Evolutionary conservation across 2,113 vertebrate genomes (phyloP).

Genomic region (Noctilio leporinus): DNA sequence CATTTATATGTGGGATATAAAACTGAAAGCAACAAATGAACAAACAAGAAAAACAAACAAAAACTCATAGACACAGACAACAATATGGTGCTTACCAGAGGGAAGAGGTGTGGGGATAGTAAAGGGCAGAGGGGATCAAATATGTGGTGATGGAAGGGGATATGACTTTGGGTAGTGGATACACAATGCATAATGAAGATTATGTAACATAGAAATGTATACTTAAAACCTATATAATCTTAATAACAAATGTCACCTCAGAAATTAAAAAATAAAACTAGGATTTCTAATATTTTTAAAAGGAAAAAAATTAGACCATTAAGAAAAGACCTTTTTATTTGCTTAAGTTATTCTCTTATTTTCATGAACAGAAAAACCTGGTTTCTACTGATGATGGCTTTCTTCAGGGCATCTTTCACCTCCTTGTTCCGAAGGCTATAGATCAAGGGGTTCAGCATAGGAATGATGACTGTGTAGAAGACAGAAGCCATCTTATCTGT

Average conservation of each 20-base stretch:
- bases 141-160: neutral
- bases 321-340: neutral
- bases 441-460: slow-evolving; percentile 66
- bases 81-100: neutral
- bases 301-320: neutral
- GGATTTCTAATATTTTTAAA: neutral
- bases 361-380: neutral
- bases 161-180: neutral
- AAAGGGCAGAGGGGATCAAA: neutral
- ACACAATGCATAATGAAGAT: neutral
- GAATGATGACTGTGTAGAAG: slow-evolving; percentile 66
- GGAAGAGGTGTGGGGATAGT: neutral
- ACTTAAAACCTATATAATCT: neutral
- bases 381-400: neutral
- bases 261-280: neutral
- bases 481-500: slow-evolving; percentile 62
- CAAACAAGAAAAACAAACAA: neutral
- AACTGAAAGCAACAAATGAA: neutral
- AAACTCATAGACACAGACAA: neutral
- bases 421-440: slow-evolving; percentile 69
- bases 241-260: neutral
- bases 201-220: neutral
- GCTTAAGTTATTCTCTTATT: neutral
- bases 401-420: slow-evolving; percentile 60
- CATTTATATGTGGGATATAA: neutral